Base-by-base conservation (phyloP, 2,888 invertebrate genomes). In the Synergus laeviventris region DNA sequence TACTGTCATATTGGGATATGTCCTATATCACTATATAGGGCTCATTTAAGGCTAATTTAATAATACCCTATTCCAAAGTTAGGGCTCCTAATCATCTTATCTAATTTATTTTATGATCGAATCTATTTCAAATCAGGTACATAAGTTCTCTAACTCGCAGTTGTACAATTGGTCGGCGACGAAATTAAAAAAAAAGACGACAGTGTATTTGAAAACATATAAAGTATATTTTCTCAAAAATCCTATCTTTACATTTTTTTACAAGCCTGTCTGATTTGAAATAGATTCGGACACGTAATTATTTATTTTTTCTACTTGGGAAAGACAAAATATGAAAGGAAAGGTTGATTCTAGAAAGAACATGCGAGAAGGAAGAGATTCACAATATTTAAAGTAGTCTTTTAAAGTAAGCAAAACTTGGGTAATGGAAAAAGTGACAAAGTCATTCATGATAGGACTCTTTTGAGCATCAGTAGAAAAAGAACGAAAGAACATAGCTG, bases 381-480 rank as follows among this genome's bases (percentile, higher is more conserved):
- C 21, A 56, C 21, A 66, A 45, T 66, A 66, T 16, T 45, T 45
- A 38, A 62, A 38, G n/a, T 62, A 62, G n/a, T 62, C 18, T 36
- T 70, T 79, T 77, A 70, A 78, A 79, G 79, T 76, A 78, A 79
- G 77, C 75, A 81, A 75, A 78, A 70, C 54, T 36, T 56, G 16
- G 75, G 31, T 76, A 77, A 76, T 76, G 77, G 70, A 76, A 81
- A 79, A 78, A 77, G 59, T 61, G 78, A 79, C 74, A 77, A 78
- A 79, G 73, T 78, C 76, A 76, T 73, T 60, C 66, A 75, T 73
- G 73, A 64, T 77, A 74, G 31, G 31, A 70, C 31, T 49, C 49
- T 49, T 70, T 70, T 70, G 70, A 70, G 31, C n/a, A 66, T 14
- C 66, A 75, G 77, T 79, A 79, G 78, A 78, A 80, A 79, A 81